Conservation (phyloP, 2,113 vertebrate species). For the Cercopithecus mona region DNA sequence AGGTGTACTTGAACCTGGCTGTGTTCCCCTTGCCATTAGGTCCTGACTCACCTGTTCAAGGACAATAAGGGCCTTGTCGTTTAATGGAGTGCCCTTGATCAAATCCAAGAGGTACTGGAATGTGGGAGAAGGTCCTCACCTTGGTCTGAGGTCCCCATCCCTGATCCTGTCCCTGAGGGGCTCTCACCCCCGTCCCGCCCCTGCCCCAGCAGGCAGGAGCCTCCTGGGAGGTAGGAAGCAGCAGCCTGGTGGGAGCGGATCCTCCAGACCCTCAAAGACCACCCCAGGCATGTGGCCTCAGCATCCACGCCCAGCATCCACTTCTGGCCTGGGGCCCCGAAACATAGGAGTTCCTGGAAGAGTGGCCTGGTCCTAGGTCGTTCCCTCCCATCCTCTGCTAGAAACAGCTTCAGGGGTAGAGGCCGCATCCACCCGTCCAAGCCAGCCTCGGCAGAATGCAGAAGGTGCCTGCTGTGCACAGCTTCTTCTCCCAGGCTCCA, state of each 20-base stretch:
- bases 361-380: neutral
- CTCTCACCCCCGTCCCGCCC: neutral
- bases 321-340: neutral
- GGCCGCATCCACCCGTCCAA: neutral
- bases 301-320: neutral
- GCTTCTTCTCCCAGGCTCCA: neutral
- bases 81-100: neutral
- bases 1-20: neutral
- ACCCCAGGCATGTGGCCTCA: neutral
- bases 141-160: neutral
- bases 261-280: neutral
- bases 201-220: neutral
- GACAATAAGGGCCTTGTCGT: neutral
- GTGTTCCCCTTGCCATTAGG: neutral
- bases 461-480: neutral
- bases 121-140: neutral
- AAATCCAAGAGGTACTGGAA: neutral
- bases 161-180: neutral
- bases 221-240: neutral
- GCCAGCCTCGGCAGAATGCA: neutral
- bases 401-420: neutral
- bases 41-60: neutral
- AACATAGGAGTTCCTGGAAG: neutral
- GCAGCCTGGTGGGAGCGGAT: neutral
- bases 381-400: neutral